Conservation (phyloP, 2,113 vertebrate genomes). For the Lampris incognitus region DNA sequence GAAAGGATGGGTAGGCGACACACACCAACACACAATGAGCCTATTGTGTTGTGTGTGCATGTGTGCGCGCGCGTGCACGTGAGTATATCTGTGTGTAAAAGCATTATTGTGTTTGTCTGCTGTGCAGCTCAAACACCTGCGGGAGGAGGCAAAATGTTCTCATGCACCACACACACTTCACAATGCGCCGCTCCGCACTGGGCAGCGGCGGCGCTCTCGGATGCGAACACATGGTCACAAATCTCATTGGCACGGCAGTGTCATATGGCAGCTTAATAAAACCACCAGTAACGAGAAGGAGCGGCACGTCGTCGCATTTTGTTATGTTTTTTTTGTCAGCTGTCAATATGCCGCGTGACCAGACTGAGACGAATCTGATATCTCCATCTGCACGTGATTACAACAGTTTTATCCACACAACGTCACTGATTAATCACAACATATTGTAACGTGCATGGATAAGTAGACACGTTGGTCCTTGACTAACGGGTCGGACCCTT, state of each 20-base stretch:
- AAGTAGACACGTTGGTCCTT: too few relatives aligned
- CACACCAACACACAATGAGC: conserved; percentile 73
- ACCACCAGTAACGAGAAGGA: conserved; percentile 16
- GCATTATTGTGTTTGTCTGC: conserved; percentile 65
- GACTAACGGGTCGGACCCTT: too few relatives aligned
- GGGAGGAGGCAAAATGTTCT: conserved; percentile 54
- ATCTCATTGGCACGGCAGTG: neutral
- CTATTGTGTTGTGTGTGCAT: conserved; percentile 67
- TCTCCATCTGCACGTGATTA: too few relatives aligned
- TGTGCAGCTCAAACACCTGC: conserved; percentile 74
- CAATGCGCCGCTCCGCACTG: conserved; percentile 36
- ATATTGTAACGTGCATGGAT: too few relatives aligned
- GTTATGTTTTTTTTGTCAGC: neutral
- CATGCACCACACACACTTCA: conserved; percentile 41
- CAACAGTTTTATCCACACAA: too few relatives aligned
- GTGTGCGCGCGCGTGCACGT: conserved; percentile 41
- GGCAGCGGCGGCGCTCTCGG: conserved; percentile 34
- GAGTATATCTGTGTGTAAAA: neutral
- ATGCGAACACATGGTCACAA: conserved; percentile 29
- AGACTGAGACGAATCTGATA: too few relatives aligned
- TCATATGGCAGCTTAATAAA: conserved; percentile 32
- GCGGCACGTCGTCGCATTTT: neutral
- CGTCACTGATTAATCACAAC: too few relatives aligned
- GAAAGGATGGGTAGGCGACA: conserved; percentile 73
- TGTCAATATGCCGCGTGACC: too few relatives aligned